A percentile compares a stretch with the other conserved stretches of the same genome.
Evolutionary conservation across 2,888 invertebrate genomes (phyloP).

Genomic region (Plebejus argus): DNA sequence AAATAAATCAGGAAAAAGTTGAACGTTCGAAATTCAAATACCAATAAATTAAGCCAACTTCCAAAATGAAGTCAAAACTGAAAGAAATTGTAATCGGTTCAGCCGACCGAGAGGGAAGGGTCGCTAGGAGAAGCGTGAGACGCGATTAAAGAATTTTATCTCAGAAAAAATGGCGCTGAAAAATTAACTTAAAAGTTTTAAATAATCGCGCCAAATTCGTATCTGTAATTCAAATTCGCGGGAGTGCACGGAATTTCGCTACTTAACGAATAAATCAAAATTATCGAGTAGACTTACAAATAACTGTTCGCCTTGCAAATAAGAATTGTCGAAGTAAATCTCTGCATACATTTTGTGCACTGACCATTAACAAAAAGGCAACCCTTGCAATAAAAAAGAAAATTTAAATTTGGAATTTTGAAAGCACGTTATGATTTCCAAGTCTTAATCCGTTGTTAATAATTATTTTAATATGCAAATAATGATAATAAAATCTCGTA

Average conservation of each 20-base stretch:
- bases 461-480: conserved; percentile 81
- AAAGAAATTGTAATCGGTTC: conserved; percentile 58
- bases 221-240: conserved; percentile 24
- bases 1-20: conserved; percentile 28
- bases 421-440: conserved; percentile 44
- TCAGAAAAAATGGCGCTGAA: conserved; percentile 54
- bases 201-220: conserved; percentile 26
- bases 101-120: conserved; percentile 52
- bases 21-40: conserved; percentile 33
- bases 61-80: conserved; percentile 53
- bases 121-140: conserved; percentile 53
- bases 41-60: conserved; percentile 43
- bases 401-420: conserved; percentile 4
- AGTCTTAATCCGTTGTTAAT: conserved; percentile 58
- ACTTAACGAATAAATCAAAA: neutral
- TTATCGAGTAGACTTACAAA: no score
- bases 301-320: no score
- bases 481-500: conserved; percentile 78
- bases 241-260: neutral
- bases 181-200: conserved; percentile 20
- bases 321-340: no score
- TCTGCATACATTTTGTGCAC: no score
- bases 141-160: conserved; percentile 69
- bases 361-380: neutral
- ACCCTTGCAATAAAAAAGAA: neutral